These are phyloP conservation scores for Tenthredo scrophulariae DNA, from an alignment of 2,888 invertebrate genomes.

Conservation along the genomic window DNA sequence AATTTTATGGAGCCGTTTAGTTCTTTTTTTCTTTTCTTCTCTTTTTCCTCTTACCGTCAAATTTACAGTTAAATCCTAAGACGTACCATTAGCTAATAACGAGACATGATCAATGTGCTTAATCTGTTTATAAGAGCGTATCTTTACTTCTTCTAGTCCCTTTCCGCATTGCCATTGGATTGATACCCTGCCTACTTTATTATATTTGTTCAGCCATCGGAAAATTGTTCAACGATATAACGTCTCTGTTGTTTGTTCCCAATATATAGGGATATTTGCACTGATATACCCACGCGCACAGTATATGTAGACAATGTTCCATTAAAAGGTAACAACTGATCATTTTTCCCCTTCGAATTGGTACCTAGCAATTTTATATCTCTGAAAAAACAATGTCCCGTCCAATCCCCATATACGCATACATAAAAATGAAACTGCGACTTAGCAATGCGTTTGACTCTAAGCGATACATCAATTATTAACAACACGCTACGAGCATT, in stretches of 20 bases:
- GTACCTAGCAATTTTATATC: slow-evolving; percentile 1
- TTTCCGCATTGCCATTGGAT: slow-evolving; percentile 13
- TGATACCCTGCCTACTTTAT: slow-evolving; percentile 49
- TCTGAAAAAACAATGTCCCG: background rate
- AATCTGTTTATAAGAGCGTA: slow-evolving; percentile 56
- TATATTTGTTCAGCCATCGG: slow-evolving; percentile 57
- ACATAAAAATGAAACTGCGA: background rate
- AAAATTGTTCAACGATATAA: slow-evolving; percentile 54
- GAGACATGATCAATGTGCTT: slow-evolving; percentile 44
- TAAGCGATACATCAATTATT: slow-evolving; percentile 12
- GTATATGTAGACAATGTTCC: background rate
- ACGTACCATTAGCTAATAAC: slow-evolving; percentile 23
- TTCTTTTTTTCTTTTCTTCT: slow-evolving; percentile 23
- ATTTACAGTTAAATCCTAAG: slow-evolving; percentile 33
- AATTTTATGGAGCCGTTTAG: slow-evolving; percentile 17
- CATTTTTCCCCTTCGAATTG: background rate
- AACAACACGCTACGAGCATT: slow-evolving; percentile 21
- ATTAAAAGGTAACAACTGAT: background rate
- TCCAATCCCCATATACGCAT: background rate
- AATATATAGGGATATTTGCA: slow-evolving; percentile 11
- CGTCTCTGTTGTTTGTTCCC: slow-evolving; percentile 26
- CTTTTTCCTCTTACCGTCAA: slow-evolving; percentile 5
- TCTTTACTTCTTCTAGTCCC: slow-evolving; percentile 22
- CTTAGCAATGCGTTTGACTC: background rate
- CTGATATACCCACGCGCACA: background rate